Conservation (phyloP, 2,113 vertebrate genomes). For the Andinoacara biseriatus region DNA sequence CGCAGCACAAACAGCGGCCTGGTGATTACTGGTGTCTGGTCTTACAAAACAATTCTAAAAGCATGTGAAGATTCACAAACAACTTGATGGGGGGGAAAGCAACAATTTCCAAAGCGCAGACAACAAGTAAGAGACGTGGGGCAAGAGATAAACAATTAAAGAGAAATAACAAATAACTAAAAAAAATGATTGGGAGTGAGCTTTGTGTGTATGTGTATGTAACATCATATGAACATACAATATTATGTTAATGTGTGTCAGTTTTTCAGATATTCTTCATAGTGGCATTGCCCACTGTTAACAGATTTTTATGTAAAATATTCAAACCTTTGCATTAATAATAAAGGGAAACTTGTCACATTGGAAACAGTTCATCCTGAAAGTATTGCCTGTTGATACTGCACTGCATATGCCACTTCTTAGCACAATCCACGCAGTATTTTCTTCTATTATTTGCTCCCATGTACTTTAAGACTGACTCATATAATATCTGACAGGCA, state of each 20-base stretch:
- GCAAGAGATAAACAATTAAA: background rate
- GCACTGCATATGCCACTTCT: slow-evolving; percentile 2
- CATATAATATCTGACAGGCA: slow-evolving; percentile 4
- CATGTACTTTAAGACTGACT: slow-evolving; percentile 8
- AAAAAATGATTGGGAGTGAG: background rate
- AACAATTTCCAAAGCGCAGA: slow-evolving; percentile 6
- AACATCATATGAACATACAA: background rate
- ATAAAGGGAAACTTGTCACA: slow-evolving; percentile 5
- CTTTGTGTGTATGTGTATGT: background rate
- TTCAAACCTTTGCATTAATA: slow-evolving; percentile 8
- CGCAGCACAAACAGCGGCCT: background rate
- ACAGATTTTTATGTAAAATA: slow-evolving; percentile 28
- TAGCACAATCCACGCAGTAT: slow-evolving; percentile 3
- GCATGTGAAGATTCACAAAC: background rate
- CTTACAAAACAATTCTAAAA: background rate
- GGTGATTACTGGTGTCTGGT: slow-evolving; percentile 6
- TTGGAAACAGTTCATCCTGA: slow-evolving; percentile 10
- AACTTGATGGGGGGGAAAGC: background rate
- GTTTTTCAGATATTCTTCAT: background rate
- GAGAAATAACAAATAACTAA: background rate
- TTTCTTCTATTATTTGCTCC: background rate
- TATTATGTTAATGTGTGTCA: background rate
- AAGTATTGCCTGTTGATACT: slow-evolving; percentile 3
- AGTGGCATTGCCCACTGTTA: background rate
- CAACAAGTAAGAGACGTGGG: background rate